Evolutionary conservation across 2,888 invertebrate genomes (phyloP).

Genomic region (Celastrina argiolus): DNA sequence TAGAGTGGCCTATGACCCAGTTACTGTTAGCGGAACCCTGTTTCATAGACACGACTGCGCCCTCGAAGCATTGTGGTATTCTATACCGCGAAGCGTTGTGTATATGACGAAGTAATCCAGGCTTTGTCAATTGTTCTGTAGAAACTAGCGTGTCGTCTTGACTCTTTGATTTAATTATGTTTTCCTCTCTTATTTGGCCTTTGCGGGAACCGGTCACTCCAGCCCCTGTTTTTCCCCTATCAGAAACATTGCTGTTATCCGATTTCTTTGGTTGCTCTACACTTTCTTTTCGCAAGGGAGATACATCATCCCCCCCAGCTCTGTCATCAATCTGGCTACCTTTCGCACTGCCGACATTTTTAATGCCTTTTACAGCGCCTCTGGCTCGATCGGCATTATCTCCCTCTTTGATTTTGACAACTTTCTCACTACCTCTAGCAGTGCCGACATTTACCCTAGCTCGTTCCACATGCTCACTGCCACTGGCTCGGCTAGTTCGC

Average conservation of each 20-base stretch:
- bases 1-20: constrained; percentile 63
- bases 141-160: neutral
- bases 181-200: constrained; percentile 40
- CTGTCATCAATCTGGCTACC: constrained; percentile 27
- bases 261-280: neutral
- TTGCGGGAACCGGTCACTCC: constrained; percentile 66
- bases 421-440: neutral
- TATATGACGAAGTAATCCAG: constrained; percentile 63
- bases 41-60: constrained; percentile 59
- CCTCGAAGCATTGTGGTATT: constrained; percentile 71
- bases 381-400: neutral
- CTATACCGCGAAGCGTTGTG: constrained; percentile 65
- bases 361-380: neutral
- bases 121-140: constrained; percentile 38
- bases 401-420: neutral
- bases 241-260: constrained; percentile 25
- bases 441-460: too few species aligned
- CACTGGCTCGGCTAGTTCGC: neutral
- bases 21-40: constrained; percentile 49
- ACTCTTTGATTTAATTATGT: constrained; percentile 30
- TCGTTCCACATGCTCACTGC: neutral
- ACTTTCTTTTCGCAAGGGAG: constrained; percentile 33
- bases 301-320: constrained; percentile 43
- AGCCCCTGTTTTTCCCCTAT: constrained; percentile 68
- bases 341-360: neutral